Evolutionary conservation across 1,140 invertebrate species (phyloP).

Genomic region (Papilio machaon): DNA sequence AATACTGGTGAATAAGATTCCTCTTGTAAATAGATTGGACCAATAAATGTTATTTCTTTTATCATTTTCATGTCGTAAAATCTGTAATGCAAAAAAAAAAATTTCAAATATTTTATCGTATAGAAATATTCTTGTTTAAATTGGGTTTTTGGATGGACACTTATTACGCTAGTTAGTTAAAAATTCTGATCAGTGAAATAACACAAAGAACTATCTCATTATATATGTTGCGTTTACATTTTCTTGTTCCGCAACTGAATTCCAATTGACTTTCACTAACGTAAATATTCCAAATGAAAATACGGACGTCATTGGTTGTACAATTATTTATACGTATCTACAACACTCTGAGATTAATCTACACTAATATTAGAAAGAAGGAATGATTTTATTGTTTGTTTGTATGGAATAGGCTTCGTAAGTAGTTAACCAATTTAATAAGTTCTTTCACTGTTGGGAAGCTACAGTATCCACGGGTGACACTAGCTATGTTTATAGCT

Average conservation of each 20-base stretch:
- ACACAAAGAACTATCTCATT: slow-evolving; percentile 6
- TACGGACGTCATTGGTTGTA: neutral
- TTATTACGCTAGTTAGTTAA: neutral
- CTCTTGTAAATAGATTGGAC: slow-evolving; percentile 54
- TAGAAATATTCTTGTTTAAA: no score
- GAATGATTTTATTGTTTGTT: no score
- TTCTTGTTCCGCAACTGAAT: slow-evolving; percentile 8
- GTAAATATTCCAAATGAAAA: neutral
- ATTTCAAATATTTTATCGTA: neutral
- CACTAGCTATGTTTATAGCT: no score
- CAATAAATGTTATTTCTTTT: slow-evolving; percentile 60
- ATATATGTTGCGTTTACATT: slow-evolving; percentile 4
- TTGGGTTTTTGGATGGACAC: neutral
- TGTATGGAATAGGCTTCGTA: no score
- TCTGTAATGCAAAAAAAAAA: slow-evolving; percentile 49
- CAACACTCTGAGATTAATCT: neutral
- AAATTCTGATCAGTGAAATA: neutral
- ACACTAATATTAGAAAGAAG: no score
- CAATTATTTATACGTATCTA: neutral
- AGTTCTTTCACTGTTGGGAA: no score
- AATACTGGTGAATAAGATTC: slow-evolving; percentile 44
- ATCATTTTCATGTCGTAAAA: slow-evolving; percentile 57
- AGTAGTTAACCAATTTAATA: no score
- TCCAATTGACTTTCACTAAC: slow-evolving; percentile 11
- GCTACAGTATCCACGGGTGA: no score